These are phyloP conservation scores for Bugulina stolonifera DNA, from an alignment of 2,888 invertebrate species.

Conservation along the genomic window DNA sequence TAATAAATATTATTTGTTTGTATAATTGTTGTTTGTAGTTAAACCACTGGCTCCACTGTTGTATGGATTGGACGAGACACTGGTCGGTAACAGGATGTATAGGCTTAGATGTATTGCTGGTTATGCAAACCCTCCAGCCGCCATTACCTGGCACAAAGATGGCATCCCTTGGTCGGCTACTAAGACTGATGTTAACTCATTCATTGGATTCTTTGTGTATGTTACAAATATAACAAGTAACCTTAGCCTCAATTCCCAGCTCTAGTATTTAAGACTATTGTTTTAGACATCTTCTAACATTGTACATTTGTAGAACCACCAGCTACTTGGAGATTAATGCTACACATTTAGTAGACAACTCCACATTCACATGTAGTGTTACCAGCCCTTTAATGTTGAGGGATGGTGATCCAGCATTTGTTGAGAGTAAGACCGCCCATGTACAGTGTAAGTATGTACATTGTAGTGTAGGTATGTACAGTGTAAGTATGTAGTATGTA, in stretches of 20 bases:
- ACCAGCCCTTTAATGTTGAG: constrained; percentile 13
- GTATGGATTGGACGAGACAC: not conserved
- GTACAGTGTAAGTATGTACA: constrained; percentile 14
- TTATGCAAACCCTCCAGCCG: constrained; percentile 15
- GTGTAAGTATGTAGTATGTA: not conserved
- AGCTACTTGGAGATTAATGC: constrained; percentile 24
- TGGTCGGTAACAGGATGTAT: constrained; percentile 2
- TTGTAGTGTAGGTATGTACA: not conserved
- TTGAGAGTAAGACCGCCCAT: not conserved
- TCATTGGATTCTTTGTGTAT: constrained; percentile 22
- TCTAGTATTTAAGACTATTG: too few relatives aligned
- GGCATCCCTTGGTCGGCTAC: not conserved
- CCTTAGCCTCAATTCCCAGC: too few relatives aligned
- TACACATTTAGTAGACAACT: constrained; percentile 20
- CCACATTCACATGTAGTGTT: not conserved
- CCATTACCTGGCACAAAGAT: constrained; percentile 16
- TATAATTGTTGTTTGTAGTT: too few relatives aligned
- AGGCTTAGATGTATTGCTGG: constrained; percentile 24
- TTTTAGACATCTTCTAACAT: too few relatives aligned
- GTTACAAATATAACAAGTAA: too few relatives aligned
- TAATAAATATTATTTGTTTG: too few relatives aligned
- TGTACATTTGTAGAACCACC: constrained; percentile 8
- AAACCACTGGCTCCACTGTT: constrained; percentile 15
- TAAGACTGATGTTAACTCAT: not conserved
- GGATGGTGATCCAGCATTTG: constrained; percentile 1